phyloP scores from a whole-genome alignment of 2,888 invertebrate species.

The Philaethria dido region DNA sequence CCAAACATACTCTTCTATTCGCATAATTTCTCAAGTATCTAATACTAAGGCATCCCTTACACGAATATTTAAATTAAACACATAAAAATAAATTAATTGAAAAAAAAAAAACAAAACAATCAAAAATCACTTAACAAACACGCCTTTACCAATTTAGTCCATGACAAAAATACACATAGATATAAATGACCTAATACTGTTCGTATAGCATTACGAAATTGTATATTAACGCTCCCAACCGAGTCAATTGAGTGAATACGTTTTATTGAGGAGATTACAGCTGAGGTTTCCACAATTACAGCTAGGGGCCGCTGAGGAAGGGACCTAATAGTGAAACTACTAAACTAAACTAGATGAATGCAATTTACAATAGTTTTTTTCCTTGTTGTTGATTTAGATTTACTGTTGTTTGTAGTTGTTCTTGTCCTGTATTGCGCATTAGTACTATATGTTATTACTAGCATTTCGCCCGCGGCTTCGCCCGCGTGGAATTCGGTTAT shows the following conservation, averaged over 20 bases:
- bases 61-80: neutral
- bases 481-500: too few species aligned
- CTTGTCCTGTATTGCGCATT: neutral
- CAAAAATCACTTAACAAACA: slow-evolving; percentile 17
- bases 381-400: slow-evolving; percentile 37
- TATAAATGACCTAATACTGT: slow-evolving; percentile 33
- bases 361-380: slow-evolving; percentile 42
- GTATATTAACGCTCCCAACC: slow-evolving; percentile 60
- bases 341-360: slow-evolving; percentile 45
- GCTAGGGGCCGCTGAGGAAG: slow-evolving; percentile 49
- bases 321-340: too few species aligned
- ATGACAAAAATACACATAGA: slow-evolving; percentile 36
- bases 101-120: slow-evolving; percentile 22
- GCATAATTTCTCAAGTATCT: too few species aligned
- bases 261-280: slow-evolving; percentile 64
- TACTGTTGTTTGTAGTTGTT: slow-evolving; percentile 17
- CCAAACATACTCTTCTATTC: too few species aligned
- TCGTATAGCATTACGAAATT: slow-evolving; percentile 40
- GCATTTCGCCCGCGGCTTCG: too few species aligned
- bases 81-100: neutral
- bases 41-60: neutral
- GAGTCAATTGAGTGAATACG: slow-evolving; percentile 74
- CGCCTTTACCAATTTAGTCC: slow-evolving; percentile 29
- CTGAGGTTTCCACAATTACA: slow-evolving; percentile 57
- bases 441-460: too few species aligned